A percentile compares a stretch with the other conserved stretches of the same genome.
phyloP scores from a whole-genome alignment of 2,113 vertebrate species.

The Anhinga rufa region DNA sequence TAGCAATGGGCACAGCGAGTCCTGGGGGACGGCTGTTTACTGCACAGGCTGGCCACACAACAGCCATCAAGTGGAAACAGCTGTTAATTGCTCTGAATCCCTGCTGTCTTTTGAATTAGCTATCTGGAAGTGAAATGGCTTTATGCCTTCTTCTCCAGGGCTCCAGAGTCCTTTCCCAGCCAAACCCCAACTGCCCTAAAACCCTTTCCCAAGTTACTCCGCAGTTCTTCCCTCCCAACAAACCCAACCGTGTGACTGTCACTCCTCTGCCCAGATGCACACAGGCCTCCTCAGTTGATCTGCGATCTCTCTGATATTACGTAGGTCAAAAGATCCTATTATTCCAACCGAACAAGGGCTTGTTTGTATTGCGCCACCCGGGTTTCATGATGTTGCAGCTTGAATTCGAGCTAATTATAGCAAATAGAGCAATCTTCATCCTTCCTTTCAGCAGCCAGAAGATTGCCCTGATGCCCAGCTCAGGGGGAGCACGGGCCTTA shows the following conservation, averaged over 20 bases:
- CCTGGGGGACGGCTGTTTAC: not conserved
- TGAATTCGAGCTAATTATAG: not conserved
- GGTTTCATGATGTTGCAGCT: not conserved
- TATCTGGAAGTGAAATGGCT: not conserved
- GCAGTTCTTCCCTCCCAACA: not conserved
- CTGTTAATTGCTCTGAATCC: not conserved
- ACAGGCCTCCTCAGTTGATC: not conserved
- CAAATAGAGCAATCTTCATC: not conserved
- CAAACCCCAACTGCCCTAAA: not conserved
- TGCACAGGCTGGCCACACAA: not conserved
- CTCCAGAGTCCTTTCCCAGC: not conserved
- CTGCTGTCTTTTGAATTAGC: not conserved
- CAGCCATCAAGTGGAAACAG: not conserved
- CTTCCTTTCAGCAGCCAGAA: not conserved
- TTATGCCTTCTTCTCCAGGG: not conserved
- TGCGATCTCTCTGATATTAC: not conserved
- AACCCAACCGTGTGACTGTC: not conserved
- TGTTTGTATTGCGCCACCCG: not conserved
- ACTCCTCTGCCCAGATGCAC: not conserved
- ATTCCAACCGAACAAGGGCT: not conserved
- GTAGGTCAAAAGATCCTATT: not conserved
- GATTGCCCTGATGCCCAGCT: not conserved
- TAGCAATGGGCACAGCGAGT: fast-evolving
- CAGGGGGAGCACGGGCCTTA: fast-evolving
- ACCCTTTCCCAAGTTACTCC: not conserved